These are phyloP conservation scores for Heteromormyrus szaboi DNA, from an alignment of 2,797 vertebrate genomes.

Conservation along the genomic window DNA sequence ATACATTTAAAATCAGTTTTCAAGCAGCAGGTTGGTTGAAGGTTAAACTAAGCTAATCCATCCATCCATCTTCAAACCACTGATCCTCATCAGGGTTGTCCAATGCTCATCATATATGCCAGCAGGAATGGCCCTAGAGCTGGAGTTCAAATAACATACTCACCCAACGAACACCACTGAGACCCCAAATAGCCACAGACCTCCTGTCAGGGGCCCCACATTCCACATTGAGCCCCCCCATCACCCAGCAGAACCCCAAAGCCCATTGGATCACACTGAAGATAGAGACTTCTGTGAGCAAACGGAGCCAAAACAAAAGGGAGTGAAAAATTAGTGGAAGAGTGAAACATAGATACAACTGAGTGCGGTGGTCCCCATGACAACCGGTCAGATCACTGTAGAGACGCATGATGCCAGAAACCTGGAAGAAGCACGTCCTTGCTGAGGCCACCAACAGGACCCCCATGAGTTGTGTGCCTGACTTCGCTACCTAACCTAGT, in stretches of 20 bases:
- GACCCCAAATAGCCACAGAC: not conserved
- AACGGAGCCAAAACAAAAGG: not conserved
- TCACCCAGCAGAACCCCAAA: not conserved
- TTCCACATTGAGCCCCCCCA: not conserved
- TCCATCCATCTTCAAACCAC: not conserved
- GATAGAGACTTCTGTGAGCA: not conserved
- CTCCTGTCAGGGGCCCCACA: not conserved
- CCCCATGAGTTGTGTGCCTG: not conserved
- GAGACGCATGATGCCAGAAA: not conserved
- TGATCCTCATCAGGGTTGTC: not conserved
- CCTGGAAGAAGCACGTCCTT: not conserved
- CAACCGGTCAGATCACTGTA: not conserved
- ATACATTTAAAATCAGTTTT: not conserved
- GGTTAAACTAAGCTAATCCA: not conserved
- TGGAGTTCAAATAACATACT: not conserved
- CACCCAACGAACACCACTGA: not conserved
- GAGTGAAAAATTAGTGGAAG: not conserved
- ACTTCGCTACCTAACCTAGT: not conserved
- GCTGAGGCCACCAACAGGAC: not conserved
- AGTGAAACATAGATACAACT: not conserved
- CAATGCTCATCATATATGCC: not conserved
- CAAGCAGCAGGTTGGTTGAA: not conserved
- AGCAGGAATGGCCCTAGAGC: not conserved
- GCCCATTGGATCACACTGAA: not conserved
- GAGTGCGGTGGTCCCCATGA: not conserved